These are phyloP conservation scores for Melanostoma scalare DNA, from an alignment of 2,888 invertebrate genomes.

Conservation along the genomic window DNA sequence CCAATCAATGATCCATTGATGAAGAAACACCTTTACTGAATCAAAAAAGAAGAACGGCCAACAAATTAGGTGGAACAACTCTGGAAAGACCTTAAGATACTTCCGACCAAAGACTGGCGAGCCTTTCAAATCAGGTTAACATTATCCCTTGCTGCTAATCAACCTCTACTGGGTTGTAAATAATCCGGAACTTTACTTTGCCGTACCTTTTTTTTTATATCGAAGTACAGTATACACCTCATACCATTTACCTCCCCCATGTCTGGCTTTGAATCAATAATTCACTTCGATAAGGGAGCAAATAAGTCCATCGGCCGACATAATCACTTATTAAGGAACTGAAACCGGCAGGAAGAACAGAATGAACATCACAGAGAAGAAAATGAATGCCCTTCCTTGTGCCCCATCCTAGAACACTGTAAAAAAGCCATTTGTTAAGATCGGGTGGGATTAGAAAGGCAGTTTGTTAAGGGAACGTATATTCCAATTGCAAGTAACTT, in stretches of 20 bases:
- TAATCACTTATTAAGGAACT: conserved; percentile 72
- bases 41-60: conserved; percentile 14
- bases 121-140: conserved; percentile 56
- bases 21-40: neutral
- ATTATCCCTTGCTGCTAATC: conserved; percentile 55
- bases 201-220: neutral
- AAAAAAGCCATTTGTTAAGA: conserved; percentile 65
- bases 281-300: conserved; percentile 64
- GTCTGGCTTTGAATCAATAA: conserved; percentile 59
- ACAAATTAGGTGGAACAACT: conserved; percentile 46
- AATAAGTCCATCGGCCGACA: conserved; percentile 53
- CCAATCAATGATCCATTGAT: conserved; percentile 53
- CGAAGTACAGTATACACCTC: neutral
- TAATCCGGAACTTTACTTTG: conserved; percentile 50
- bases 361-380: neutral
- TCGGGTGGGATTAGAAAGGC: conserved; percentile 61
- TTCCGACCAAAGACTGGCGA: conserved; percentile 33
- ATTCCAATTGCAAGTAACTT: conserved; percentile 5
- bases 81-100: conserved; percentile 53
- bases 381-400: conserved; percentile 22
- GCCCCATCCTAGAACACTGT: neutral
- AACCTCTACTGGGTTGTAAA: conserved; percentile 60
- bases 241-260: conserved; percentile 9
- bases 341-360: conserved; percentile 17
- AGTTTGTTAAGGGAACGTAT: conserved; percentile 47